These are phyloP conservation scores for Dinoponera quadriceps DNA, from an alignment of 1,140 invertebrate species.

Conservation along the genomic window DNA sequence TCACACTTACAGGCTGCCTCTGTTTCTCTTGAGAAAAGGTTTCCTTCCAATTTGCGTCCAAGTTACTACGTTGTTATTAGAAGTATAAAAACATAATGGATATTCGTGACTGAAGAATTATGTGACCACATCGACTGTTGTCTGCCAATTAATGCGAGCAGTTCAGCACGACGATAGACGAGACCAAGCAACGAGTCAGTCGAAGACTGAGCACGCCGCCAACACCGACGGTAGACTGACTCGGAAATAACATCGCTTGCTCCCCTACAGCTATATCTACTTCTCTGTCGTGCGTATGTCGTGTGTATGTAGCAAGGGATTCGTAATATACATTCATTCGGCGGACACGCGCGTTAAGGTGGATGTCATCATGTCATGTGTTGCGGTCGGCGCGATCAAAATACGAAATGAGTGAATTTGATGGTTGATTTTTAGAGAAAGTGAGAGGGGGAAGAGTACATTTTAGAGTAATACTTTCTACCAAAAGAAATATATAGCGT, in stretches of 20 bases:
- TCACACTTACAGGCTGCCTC: neutral
- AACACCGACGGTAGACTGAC: conserved; percentile 63
- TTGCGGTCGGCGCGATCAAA: no score
- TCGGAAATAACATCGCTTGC: conserved; percentile 32
- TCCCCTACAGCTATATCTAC: conserved; percentile 5
- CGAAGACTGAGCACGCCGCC: conserved; percentile 36
- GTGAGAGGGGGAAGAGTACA: no score
- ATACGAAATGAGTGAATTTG: no score
- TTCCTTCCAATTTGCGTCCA: no score
- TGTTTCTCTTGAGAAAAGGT: no score
- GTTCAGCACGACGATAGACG: neutral
- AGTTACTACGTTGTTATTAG: neutral
- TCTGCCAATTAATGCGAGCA: neutral
- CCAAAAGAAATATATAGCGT: no score
- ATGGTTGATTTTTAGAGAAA: no score
- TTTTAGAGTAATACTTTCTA: no score
- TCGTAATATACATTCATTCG: neutral
- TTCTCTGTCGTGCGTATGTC: neutral
- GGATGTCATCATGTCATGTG: no score
- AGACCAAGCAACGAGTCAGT: neutral
- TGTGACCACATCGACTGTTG: no score
- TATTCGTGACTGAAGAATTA: no score
- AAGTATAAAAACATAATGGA: neutral
- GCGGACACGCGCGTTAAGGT: no score
- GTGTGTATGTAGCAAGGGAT: neutral